Base-by-base conservation (phyloP, 2,113 vertebrate genomes). In the Lagenorhynchus albirostris region DNA sequence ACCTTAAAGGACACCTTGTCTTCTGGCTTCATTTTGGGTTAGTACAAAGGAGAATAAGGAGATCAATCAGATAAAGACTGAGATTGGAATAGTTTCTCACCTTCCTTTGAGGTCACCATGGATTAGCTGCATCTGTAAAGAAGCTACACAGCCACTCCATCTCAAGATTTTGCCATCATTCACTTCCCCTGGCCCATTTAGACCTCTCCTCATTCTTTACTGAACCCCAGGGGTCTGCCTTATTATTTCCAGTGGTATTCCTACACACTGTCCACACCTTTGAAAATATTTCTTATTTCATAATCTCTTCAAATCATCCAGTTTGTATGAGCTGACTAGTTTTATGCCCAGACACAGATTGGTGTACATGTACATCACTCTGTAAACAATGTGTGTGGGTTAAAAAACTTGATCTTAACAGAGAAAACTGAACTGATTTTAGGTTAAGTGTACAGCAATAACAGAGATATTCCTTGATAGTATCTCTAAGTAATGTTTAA, bases 1-100 rank as follows among this genome's bases (percentile, higher is more conserved):
- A 50, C 41, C 58, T 55, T 68, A 77, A 84, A 38, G 14, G 33
- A 63, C 6, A 36, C 8, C 4, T 93, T 67, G 18, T 0, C 8
- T 96, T 91, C 33, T 96, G 55, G 18, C 29, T 95, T 97, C 5
- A 33, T 83, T 98, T 95, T 74, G 12, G 1, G 38, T 50, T 93
- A 67, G 53, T 14, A 60, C 5, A 65, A 85, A 73, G 14, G 18
- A 87, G 20, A 2, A 55, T 77, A 2, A 44, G 29, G 50, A 47
- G 58, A 84, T 36, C 15, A 65, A 41, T 76, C 83, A 88, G 13
- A 82, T 36, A 5, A 88, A 89, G 67, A 70, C 6, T 47, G 33
- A 47, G 2, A 20, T 17, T 74, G 15, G 4, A 15, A 6, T 26
- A 76, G 17, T 91, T 94, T 62, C 73, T 95, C 1, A 87, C 6